These are phyloP conservation scores for Listronotus bonariensis DNA, from an alignment of 1,140 invertebrate species.

Conservation along the genomic window DNA sequence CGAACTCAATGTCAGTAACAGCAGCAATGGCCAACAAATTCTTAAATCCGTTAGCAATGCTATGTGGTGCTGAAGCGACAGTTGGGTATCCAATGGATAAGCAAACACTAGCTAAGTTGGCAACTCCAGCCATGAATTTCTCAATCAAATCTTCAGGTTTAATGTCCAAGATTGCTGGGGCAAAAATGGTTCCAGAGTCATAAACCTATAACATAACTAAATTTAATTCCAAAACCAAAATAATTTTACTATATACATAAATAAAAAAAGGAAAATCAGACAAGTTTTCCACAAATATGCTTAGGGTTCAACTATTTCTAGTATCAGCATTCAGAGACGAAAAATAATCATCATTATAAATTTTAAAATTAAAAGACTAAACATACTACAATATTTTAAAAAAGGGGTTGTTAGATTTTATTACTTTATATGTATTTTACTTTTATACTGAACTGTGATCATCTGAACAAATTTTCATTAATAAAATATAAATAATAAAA, in stretches of 20 bases:
- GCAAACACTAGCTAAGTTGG: slow-evolving; percentile 93
- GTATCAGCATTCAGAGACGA: slow-evolving; percentile 51
- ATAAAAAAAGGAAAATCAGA: slow-evolving; percentile 23
- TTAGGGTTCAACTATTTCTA: slow-evolving; percentile 60
- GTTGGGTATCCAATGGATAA: slow-evolving; percentile 95
- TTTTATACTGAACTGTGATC: too few species aligned
- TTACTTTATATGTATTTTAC: too few species aligned
- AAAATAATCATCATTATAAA: slow-evolving; percentile 34
- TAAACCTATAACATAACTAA: slow-evolving; percentile 68
- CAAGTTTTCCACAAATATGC: slow-evolving; percentile 40
- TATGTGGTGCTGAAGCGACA: slow-evolving; percentile 94
- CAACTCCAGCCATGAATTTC: slow-evolving; percentile 91
- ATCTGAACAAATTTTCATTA: too few species aligned
- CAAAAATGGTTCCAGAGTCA: slow-evolving; percentile 97
- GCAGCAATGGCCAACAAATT: slow-evolving; percentile 96
- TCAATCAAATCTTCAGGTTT: slow-evolving; percentile 92
- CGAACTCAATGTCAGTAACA: slow-evolving; percentile 93
- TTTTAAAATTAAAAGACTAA: too few species aligned
- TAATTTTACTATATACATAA: too few species aligned
- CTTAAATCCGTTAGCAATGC: slow-evolving; percentile 97
- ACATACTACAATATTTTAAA: too few species aligned
- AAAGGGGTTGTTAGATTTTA: too few species aligned
- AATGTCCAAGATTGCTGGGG: slow-evolving; percentile 96
- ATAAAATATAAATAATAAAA: neutral
- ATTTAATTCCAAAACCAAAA: too few species aligned